These are phyloP conservation scores for Salvelinus sp. DNA, from an alignment of 2,113 vertebrate species.

Conservation along the genomic window DNA sequence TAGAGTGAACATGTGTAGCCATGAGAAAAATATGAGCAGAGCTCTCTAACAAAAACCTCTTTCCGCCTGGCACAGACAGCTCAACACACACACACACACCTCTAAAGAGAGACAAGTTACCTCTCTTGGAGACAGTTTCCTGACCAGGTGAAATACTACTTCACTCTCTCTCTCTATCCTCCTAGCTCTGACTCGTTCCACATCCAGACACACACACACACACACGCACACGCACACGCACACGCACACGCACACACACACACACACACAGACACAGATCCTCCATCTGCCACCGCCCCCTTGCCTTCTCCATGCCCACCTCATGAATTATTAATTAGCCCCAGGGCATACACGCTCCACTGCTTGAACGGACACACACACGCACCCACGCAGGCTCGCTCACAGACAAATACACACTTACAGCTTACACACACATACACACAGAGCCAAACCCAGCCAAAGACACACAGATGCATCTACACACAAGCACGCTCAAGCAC, in stretches of 20 bases:
- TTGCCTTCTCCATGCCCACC: constrained; percentile 62
- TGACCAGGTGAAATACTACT: constrained; percentile 34
- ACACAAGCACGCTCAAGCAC: constrained; percentile 15
- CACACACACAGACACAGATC: constrained; percentile 44
- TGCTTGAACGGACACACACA: neutral
- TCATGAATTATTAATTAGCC: constrained; percentile 72
- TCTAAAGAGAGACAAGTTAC: neutral
- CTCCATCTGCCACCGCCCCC: constrained; percentile 69
- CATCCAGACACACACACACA: constrained; percentile 5
- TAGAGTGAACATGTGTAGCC: neutral
- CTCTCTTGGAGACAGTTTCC: constrained; percentile 38
- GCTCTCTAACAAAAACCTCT: neutral
- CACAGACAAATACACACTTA: constrained; percentile 10
- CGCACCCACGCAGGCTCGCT: no score
- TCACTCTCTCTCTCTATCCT: constrained; percentile 14
- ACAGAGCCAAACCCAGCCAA: constrained; percentile 11
- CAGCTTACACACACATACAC: neutral
- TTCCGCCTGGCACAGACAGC: neutral
- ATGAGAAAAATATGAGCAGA: neutral
- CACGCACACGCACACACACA: neutral
- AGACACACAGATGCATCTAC: constrained; percentile 1
- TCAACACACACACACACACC: constrained; percentile 11
- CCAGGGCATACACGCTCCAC: constrained; percentile 24
- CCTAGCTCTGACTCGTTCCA: neutral
- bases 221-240: neutral